Base-by-base conservation (phyloP, 2,888 invertebrate genomes). In the Xanthia icteritia region DNA sequence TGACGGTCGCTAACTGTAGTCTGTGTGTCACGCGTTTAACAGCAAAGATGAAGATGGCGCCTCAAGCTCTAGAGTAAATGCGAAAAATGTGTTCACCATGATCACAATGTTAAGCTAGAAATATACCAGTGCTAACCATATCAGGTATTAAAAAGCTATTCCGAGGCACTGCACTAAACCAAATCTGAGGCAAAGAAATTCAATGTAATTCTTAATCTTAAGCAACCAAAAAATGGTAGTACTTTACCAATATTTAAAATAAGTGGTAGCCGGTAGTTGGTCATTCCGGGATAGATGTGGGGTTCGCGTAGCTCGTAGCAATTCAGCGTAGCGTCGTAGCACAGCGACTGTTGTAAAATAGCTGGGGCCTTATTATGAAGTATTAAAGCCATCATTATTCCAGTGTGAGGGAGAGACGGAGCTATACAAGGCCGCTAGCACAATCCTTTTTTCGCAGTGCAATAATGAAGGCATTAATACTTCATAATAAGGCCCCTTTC, bases 11-110 rank as follows among this genome's bases (percentile, higher is more conserved):
- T 31, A 17, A n/a, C 8, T n/a, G 5, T 27, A 11, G 5, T 17
- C 6, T 65, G 20, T 5, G 23, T 45, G n/a, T 54, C 17, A 5
- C 36, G 5, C 23, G 56, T 39, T 48, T 69, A 20, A 5, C 2
- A 31, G 20, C 31, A 64, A 27, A 56, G 63, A 20, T 20, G 20
- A 61, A 61, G 68, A 58, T 68, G 68, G 68, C 68, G 58, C 58
- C n/a, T n/a, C 20, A n/a, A 20, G n/a, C 36, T 67, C 9, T 9
- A 9, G 17, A 51, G 5, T 48, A 31, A 31, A 31, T 51, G 2
- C 9, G 15, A 9, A 15, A 15, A 23, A 31, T 31, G 0, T 0
- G 48, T 66, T 15, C 8, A 51, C 48, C 2, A 31, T 17, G 0
- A 51, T 31, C 23, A n/a, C 17, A 36, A 11, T n/a, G 17, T 17